These are phyloP conservation scores for Gymnopithys bicolor DNA, from an alignment of 2,797 vertebrate species.

Conservation along the genomic window DNA sequence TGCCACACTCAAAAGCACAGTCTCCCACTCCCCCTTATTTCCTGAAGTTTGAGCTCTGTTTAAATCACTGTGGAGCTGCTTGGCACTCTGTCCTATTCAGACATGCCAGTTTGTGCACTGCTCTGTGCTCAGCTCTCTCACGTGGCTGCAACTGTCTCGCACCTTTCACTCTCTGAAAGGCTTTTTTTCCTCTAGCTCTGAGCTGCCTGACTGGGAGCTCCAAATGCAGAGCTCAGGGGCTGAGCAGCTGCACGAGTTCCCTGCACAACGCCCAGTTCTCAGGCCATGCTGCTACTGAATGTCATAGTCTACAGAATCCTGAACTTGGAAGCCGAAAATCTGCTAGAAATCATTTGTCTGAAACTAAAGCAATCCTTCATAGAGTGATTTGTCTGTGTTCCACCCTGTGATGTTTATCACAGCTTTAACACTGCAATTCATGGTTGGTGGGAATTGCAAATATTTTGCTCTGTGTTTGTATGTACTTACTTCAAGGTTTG, in stretches of 20 bases:
- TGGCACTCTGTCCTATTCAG: background rate
- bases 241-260: background rate
- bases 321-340: background rate
- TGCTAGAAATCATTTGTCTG: background rate
- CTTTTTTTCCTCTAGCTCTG: background rate
- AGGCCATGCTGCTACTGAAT: background rate
- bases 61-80: conserved; percentile 25
- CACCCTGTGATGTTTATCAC: background rate
- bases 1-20: background rate
- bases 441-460: background rate
- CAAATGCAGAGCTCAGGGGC: background rate
- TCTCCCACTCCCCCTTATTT: conserved; percentile 15
- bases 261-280: background rate
- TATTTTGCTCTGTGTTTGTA: background rate
- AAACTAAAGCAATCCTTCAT: background rate
- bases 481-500: background rate
- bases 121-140: background rate
- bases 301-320: background rate
- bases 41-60: conserved; percentile 24
- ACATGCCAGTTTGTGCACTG: background rate
- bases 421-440: background rate
- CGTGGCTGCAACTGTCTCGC: background rate
- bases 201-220: background rate
- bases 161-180: background rate
- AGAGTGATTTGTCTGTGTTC: background rate